phyloP scores from a whole-genome alignment of 2,888 invertebrate species.

The Coenonympha glycerion region DNA sequence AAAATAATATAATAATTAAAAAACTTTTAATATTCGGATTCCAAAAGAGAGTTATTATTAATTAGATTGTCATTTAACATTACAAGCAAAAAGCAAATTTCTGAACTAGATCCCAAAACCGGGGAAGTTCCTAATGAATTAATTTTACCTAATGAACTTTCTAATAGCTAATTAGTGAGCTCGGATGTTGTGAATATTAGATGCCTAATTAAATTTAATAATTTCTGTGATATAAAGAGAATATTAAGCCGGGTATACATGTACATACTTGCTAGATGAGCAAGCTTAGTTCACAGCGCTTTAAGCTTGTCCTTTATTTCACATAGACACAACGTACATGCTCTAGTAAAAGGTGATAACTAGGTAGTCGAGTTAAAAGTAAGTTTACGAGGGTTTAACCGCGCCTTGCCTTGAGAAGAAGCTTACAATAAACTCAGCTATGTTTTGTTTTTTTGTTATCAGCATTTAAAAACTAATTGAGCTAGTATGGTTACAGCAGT shows the following conservation, averaged over 20 bases:
- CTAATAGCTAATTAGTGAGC: conserved; percentile 23
- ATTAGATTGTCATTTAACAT: neutral
- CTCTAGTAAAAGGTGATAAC: too few relatives aligned
- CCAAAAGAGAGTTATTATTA: conserved; percentile 5
- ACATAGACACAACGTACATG: too few relatives aligned
- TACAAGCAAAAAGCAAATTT: conserved; percentile 7
- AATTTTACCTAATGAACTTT: conserved; percentile 17
- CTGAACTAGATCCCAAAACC: conserved; percentile 3
- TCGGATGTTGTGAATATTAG: conserved; percentile 18
- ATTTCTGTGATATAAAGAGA: neutral
- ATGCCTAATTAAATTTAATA: conserved; percentile 15
- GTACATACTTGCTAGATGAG: neutral
- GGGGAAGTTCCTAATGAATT: conserved; percentile 8
- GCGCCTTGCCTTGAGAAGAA: too few relatives aligned
- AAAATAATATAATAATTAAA: too few relatives aligned
- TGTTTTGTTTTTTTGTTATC: too few relatives aligned
- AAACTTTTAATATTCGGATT: too few relatives aligned
- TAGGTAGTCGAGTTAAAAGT: too few relatives aligned
- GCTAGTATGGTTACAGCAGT: too few relatives aligned
- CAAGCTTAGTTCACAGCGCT: neutral
- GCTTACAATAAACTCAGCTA: too few relatives aligned
- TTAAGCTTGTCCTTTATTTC: too few relatives aligned
- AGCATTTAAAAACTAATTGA: too few relatives aligned
- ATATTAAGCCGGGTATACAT: neutral
- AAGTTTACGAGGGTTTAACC: too few relatives aligned